Evolutionary conservation across 2,797 vertebrate genomes (phyloP), one percentile per base, ranked within the genome.

Genomic region (Pantherophis vulpinus): DNA sequence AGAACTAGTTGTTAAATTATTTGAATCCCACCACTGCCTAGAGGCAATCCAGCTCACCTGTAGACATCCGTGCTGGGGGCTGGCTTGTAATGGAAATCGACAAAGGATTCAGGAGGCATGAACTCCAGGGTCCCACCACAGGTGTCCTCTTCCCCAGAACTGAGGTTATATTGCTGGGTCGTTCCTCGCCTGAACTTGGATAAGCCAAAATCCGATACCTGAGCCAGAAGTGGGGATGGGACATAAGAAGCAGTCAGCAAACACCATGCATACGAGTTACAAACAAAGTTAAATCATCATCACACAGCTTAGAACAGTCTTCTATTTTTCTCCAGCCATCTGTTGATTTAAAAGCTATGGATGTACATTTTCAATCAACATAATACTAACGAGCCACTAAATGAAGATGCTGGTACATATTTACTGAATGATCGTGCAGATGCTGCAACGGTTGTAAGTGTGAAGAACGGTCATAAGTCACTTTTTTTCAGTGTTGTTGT

Each of bases 141-240:
- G 0, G 37, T 87, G 2, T 37, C 42, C 5, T 9, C 55, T 66
- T 93, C 87, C n/a, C 4, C 54, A 0, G 32, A 29, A 2, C 11
- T 29, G 6, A 63, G 37, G n/a, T 58, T 27, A 18, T 2, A 16
- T 54, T 92, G 32, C 9, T 54, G 47, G 13, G 91, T 60, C 51
- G 70, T 95, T 8, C 66, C 32, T 59, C 92, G 93, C 86, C 92
- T 96, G 95, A 97, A 97, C 23, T 94, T 95, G 42, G 97, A 97
- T 16, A 97, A 92, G 20, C 96, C 96, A 94, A 97, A 97, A 93
- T 97, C 96, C 92, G 96, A 95, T 88, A 97, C 87, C 97, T 97
- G 79, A 90, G 56, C 56, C 18, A 25, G 18, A 3, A 14, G 16
- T 11, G 7, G 4, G 8, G 27, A 27, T 5, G 8, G 16, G n/a